Conservation (phyloP, 1,140 invertebrate genomes). For the Lucilia sericata region DNA sequence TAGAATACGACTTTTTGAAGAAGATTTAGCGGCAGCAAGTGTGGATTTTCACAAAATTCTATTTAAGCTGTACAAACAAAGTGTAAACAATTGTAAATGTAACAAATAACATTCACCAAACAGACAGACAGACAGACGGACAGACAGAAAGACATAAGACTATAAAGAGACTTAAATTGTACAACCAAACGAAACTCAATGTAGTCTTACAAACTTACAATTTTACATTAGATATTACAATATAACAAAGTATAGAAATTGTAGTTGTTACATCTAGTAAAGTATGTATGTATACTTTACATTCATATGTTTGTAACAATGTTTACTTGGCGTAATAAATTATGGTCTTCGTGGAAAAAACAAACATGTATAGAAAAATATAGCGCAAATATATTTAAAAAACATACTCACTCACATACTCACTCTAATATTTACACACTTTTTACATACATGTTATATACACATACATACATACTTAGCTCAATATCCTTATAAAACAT, state of each 20-base stretch:
- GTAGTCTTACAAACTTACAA: neutral
- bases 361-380: neutral
- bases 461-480: neutral
- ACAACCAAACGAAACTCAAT: too few relatives aligned
- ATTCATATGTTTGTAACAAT: neutral
- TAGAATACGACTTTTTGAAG: constrained; percentile 27
- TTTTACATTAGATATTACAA: too few relatives aligned
- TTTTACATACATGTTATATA: neutral
- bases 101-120: constrained; percentile 23
- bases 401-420: neutral
- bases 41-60: constrained; percentile 43
- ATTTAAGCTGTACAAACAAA: constrained; percentile 43
- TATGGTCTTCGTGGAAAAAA: neutral
- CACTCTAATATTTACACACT: neutral
- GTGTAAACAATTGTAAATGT: constrained; percentile 43
- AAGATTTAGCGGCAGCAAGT: constrained; percentile 38
- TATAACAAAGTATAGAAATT: too few relatives aligned
- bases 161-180: neutral
- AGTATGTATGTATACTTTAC: neutral
- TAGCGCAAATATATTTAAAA: neutral
- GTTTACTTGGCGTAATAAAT: neutral
- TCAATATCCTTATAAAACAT: neutral
- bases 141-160: neutral
- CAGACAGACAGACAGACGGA: neutral
- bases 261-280: neutral